Evolutionary conservation across 30 jellyfish, hydroid and myxozoan genomes (phyloP).

Genomic region (Cassiopea xamachana): DNA sequence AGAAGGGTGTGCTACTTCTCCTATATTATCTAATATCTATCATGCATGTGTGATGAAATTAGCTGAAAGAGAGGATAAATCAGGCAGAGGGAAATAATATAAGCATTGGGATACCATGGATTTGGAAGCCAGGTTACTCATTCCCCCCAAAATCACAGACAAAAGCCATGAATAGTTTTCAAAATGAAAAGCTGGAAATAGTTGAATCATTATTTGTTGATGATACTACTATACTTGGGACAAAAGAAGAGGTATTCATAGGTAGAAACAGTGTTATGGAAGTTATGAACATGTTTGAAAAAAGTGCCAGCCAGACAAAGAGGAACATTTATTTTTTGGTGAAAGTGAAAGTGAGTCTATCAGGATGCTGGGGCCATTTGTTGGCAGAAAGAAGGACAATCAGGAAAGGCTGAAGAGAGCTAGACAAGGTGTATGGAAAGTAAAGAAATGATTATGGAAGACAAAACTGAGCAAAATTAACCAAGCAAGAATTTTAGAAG

Average conservation of each 20-base stretch:
- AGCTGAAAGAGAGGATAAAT: not conserved
- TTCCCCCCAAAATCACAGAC: slow-evolving; percentile 5
- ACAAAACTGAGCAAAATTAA: not conserved
- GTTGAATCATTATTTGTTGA: not conserved
- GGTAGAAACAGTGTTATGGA: not conserved
- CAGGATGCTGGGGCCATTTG: slow-evolving; percentile 14
- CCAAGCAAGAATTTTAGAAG: not conserved
- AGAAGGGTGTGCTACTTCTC: slow-evolving; percentile 13
- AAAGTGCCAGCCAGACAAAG: slow-evolving; percentile 7
- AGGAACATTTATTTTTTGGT: not conserved
- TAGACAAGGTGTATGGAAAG: not conserved
- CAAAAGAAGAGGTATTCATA: not conserved
- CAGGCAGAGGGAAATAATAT: not conserved
- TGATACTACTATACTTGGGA: slow-evolving; percentile 2
- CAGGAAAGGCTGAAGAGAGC: not conserved
- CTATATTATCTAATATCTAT: not conserved
- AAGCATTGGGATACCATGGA: slow-evolving; percentile 4
- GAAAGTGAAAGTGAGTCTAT: slow-evolving; percentile 9
- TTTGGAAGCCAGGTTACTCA: slow-evolving; percentile 1
- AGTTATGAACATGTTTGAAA: slow-evolving; percentile 4
- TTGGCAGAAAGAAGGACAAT: not conserved
- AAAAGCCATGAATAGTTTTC: not conserved
- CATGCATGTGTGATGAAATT: slow-evolving; percentile 18
- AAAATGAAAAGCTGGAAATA: not conserved
- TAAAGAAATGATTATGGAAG: not conserved